These are phyloP conservation scores for Mimas tiliae DNA, from an alignment of 2,888 invertebrate species.

Conservation along the genomic window DNA sequence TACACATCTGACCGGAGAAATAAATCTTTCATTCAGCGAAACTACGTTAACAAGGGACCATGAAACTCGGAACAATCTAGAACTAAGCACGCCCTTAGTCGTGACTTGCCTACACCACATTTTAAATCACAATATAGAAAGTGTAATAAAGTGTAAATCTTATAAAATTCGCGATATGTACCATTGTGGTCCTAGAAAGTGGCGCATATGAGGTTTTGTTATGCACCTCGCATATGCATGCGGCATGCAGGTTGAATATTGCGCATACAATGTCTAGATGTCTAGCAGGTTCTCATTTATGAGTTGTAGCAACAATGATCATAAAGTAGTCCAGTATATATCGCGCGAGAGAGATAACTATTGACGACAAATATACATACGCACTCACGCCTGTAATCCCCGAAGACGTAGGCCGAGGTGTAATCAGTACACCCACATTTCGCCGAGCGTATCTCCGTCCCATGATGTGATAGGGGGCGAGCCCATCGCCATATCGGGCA, in stretches of 20 bases:
- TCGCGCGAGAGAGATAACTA: no score
- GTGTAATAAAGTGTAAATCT: constrained; percentile 15
- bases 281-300: not conserved
- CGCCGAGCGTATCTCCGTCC: no score
- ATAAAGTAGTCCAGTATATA: not conserved
- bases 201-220: constrained; percentile 2
- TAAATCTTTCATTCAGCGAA: not conserved
- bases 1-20: no score
- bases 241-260: not conserved
- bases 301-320: not conserved
- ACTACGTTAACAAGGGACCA: not conserved
- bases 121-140: constrained; percentile 21
- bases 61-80: not conserved
- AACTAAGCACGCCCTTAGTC: not conserved
- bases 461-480: no score
- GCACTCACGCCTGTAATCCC: no score
- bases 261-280: not conserved
- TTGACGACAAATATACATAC: no score
- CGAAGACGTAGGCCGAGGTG: no score
- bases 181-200: constrained; percentile 27
- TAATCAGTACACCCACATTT: no score
- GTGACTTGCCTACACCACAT: constrained; percentile 9
- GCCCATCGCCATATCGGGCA: no score
- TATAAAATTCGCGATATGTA: constrained; percentile 16
- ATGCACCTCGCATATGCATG: not conserved